Evolutionary conservation across 2,113 vertebrate species (phyloP).

Genomic region (Sebastes schlegelii): DNA sequence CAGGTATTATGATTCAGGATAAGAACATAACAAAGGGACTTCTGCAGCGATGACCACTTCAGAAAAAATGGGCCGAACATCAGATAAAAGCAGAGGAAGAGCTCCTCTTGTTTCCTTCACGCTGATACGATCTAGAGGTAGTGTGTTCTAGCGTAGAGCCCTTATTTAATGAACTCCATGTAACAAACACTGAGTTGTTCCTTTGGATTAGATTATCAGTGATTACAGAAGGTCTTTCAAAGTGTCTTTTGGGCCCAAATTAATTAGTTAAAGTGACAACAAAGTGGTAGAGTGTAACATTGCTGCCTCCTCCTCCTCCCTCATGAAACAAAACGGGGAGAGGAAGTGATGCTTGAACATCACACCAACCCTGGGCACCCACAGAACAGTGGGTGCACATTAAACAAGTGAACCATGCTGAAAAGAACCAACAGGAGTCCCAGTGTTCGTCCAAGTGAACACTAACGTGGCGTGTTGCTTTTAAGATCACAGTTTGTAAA

Average conservation of each 20-base stretch:
- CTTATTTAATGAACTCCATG: constrained; percentile 56
- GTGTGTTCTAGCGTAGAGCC: constrained; percentile 5
- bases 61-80: constrained; percentile 1
- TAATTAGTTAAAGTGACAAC: constrained; percentile 50
- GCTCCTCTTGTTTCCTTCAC: constrained; percentile 25
- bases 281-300: constrained; percentile 16
- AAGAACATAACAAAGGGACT: neutral
- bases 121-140: constrained; percentile 47
- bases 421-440: neutral
- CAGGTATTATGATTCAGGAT: neutral
- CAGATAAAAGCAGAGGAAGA: constrained; percentile 8
- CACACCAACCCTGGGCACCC: neutral
- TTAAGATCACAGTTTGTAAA: neutral
- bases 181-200: constrained; percentile 40
- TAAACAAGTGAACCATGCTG: constrained; percentile 24
- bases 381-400: constrained; percentile 15
- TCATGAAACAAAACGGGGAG: constrained; percentile 8
- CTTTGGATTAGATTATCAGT: constrained; percentile 51
- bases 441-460: neutral
- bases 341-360: neutral
- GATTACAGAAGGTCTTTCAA: constrained; percentile 44
- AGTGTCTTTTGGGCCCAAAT: constrained; percentile 30
- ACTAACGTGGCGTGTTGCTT: neutral
- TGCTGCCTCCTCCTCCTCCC: neutral
- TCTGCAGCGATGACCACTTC: neutral